These are phyloP conservation scores for Cyaniris semiargus DNA, from an alignment of 2,888 invertebrate species.

Conservation along the genomic window DNA sequence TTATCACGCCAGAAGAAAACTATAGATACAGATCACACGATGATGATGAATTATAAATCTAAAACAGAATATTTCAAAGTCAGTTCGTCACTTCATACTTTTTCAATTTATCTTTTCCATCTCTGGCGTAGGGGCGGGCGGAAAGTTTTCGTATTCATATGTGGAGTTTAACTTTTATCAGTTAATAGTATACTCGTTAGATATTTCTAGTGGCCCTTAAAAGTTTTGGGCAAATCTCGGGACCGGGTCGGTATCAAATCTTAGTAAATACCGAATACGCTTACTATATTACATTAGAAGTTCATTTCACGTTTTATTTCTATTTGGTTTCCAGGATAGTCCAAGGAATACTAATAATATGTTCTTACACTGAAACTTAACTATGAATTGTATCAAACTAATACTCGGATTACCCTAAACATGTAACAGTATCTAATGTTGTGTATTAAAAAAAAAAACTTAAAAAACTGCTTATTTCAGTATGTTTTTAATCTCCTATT, in stretches of 20 bases:
- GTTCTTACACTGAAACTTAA: too few relatives aligned
- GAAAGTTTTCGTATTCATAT: constrained; percentile 27
- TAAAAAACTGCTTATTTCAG: neutral
- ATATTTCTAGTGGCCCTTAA: constrained; percentile 24
- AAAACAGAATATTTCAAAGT: constrained; percentile 10
- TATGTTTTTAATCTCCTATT: neutral
- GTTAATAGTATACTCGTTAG: constrained; percentile 27
- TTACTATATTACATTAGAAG: neutral
- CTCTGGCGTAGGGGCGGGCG: neutral
- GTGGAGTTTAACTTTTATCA: constrained; percentile 3
- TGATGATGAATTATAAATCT: neutral
- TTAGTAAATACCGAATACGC: neutral
- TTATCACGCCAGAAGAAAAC: too few relatives aligned
- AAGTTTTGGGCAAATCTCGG: constrained; percentile 5
- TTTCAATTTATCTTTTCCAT: constrained; percentile 31
- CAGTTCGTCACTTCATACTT: constrained; percentile 24
- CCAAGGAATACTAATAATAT: too few relatives aligned
- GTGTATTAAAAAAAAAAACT: neutral
- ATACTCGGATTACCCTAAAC: too few relatives aligned
- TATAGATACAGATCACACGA: neutral
- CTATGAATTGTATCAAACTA: too few relatives aligned
- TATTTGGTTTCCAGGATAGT: too few relatives aligned
- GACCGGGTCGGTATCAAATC: neutral
- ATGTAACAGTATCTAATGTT: too few relatives aligned
- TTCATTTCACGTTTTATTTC: too few relatives aligned